Conservation (phyloP, 1,140 invertebrate genomes). For the Brachionus asplanchnoidis region DNA sequence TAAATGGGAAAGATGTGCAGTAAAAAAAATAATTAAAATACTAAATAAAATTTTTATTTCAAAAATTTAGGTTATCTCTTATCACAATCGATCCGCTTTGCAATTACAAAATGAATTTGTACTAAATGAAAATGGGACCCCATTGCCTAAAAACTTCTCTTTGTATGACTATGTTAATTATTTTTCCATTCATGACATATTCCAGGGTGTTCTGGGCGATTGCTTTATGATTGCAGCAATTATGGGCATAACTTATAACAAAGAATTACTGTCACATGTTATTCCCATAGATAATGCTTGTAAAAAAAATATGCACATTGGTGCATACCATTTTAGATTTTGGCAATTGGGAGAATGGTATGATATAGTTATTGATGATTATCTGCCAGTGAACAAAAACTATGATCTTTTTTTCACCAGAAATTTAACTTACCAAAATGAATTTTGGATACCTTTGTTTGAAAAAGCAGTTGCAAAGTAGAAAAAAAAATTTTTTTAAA, state of each 20-base stretch:
- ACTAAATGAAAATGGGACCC: conserved; percentile 14
- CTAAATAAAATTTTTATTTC: neutral
- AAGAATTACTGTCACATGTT: conserved; percentile 9
- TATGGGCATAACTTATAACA: conserved; percentile 30
- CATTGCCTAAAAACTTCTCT: neutral
- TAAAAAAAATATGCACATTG: conserved; percentile 40
- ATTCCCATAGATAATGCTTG: conserved; percentile 30
- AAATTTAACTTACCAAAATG: conserved; percentile 38
- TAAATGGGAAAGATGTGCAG: neutral
- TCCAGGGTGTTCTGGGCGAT: conserved; percentile 25
- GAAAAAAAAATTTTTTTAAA: neutral
- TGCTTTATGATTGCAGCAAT: conserved; percentile 39
- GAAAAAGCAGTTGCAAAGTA: conserved; percentile 38
- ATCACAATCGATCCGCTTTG: neutral
- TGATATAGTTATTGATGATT: conserved; percentile 70
- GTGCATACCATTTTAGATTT: conserved; percentile 65
- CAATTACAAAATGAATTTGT: conserved; percentile 23
- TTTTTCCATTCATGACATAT: conserved; percentile 41
- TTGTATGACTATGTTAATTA: conserved; percentile 32
- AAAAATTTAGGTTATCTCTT: neutral
- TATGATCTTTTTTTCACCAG: conserved; percentile 29
- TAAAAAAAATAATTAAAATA: neutral
- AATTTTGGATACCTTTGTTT: conserved; percentile 39
- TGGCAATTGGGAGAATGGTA: conserved; percentile 73
- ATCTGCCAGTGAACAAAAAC: conserved; percentile 62